A percentile compares a stretch with the other conserved stretches of the same genome.
Conservation (phyloP, 2,888 invertebrate genomes). For the Metalampra italica region DNA sequence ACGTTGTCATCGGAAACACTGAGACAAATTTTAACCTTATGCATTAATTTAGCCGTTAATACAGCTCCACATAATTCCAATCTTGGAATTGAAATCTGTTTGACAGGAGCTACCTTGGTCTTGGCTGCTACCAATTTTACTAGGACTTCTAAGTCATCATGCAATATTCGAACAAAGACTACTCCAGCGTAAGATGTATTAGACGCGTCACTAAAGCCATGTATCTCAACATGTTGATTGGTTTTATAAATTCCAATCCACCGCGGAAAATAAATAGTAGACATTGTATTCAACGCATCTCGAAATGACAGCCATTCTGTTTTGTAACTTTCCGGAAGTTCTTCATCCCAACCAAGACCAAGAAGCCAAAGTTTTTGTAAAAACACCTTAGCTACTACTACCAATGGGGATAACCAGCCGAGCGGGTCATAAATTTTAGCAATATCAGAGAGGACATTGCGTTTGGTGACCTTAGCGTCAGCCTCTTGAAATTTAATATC, state of each 20-base stretch:
- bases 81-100: slow-evolving; percentile 17
- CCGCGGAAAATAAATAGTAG: slow-evolving; percentile 13
- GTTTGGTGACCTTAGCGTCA: slow-evolving; percentile 15
- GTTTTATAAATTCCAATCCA: slow-evolving; percentile 8
- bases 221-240: slow-evolving; percentile 10
- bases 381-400: slow-evolving; percentile 7
- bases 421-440: slow-evolving; percentile 25
- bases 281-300: slow-evolving; percentile 6
- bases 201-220: slow-evolving; percentile 20
- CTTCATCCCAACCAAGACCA: slow-evolving; percentile 17
- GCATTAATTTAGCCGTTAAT: slow-evolving; percentile 12
- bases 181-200: slow-evolving; percentile 16
- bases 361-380: slow-evolving; percentile 20
- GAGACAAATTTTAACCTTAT: slow-evolving; percentile 5
- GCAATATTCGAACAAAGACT: slow-evolving; percentile 14
- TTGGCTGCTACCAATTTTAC: slow-evolving; percentile 16
- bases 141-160: neutral
- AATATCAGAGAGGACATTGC: slow-evolving; percentile 21
- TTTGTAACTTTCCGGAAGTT: slow-evolving; percentile 6
- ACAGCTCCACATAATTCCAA: slow-evolving; percentile 20
- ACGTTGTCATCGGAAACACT: neutral
- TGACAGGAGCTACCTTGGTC: slow-evolving; percentile 19
- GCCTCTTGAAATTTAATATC: slow-evolving; percentile 10
- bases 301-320: slow-evolving; percentile 13
- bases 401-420: slow-evolving; percentile 24